Percentiles rank a stretch among this genome's conserved stretches.
Conservation (phyloP, 92 coral and sea anemone genomes). For the Bergia sp. region DNA sequence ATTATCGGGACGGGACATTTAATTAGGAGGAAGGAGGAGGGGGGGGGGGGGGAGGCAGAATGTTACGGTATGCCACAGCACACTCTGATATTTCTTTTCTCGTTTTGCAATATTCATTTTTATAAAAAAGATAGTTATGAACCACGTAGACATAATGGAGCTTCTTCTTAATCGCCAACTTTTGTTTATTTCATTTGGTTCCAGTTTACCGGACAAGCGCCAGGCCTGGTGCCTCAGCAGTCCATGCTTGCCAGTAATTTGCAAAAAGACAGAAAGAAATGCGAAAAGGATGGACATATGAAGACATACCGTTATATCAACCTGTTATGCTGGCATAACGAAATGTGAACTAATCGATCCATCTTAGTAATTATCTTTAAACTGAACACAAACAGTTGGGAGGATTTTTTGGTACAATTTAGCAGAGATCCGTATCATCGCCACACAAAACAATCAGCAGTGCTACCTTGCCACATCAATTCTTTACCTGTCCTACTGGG, state of each 20-base stretch:
- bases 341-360: neutral
- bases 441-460: neutral
- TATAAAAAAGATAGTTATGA: too few relatives aligned
- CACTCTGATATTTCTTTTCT: neutral
- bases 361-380: neutral
- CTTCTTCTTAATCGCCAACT: neutral
- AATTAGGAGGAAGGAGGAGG: too few relatives aligned
- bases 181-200: too few relatives aligned
- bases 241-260: neutral
- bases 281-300: neutral
- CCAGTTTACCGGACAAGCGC: neutral
- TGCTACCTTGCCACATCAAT: neutral
- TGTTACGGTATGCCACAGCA: neutral
- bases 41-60: neutral
- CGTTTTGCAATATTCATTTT: too few relatives aligned
- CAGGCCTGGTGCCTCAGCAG: neutral
- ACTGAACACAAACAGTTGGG: neutral
- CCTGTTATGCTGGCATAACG: constrained; percentile 33
- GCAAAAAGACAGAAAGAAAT: neutral
- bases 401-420: neutral
- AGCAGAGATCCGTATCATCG: neutral
- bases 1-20: too few relatives aligned
- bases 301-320: constrained; percentile 9
- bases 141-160: too few relatives aligned
- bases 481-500: neutral